Base-by-base conservation (phyloP, 2,113 vertebrate genomes). In the Azemiops feae region DNA sequence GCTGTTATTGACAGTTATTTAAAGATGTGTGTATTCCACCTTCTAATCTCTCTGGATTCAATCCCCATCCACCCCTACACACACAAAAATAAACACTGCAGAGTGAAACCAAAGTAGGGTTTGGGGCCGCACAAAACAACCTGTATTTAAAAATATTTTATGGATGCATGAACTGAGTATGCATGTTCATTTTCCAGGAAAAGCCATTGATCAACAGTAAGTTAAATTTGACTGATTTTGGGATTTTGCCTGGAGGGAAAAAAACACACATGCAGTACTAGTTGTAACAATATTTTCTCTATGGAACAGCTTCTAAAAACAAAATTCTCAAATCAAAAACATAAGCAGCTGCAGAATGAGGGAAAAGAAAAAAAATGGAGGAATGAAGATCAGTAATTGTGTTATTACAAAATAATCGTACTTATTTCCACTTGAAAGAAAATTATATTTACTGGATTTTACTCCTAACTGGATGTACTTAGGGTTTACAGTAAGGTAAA, bases 1-100 rank as follows among this genome's bases (percentile, higher is more conserved):
- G 55, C 57, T 92, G 85, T 23, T 20, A 12, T n/a, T 92, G 91
- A 60, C 85, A 87, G 85, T 52, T 91, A 52, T 85, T 85, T 91
- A 85, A 85, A 91, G 74, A 57, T 43, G 52, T 64, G 27, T 90
- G 4, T 85, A 53, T 54, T 92, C 5, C 87, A 58, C 34, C 34
- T 43, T 43, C 74, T 81, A 81, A 81, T 81, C 74, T 81, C 74
- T 81, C 34, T 43, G 4, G 74, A 43, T 81, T 39, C 18, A 20
- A n/a, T 55, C 89, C 47, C 45, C 1, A 12, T 2, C 54, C 60
- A 30, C 9, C 39, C 52, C 50, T 43, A 5, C 23, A 57, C 34
- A 4, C 58, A 8, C 4, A 39, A 8, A 54, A 9, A 22, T 12
- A 45, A 34, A 6, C 55, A 34, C 12, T 5, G 47, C 55, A 92